Conservation (phyloP, 2,113 vertebrate species). For the Pachycephala philippinensis region DNA sequence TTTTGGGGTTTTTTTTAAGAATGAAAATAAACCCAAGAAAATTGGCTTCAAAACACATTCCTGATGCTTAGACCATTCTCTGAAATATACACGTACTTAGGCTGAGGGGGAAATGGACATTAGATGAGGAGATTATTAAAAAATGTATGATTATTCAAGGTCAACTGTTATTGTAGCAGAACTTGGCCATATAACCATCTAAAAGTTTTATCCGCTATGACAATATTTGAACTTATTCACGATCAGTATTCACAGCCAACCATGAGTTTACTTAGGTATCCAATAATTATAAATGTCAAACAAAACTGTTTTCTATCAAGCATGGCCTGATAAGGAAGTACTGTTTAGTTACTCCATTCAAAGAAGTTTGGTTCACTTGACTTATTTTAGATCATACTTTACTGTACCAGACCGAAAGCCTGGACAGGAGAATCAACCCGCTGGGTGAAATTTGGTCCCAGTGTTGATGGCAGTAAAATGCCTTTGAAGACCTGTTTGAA, state of each 20-base stretch:
- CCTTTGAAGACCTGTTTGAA: neutral
- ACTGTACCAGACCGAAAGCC: neutral
- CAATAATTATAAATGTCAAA: neutral
- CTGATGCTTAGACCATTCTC: neutral
- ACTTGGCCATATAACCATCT: neutral
- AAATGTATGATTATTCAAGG: neutral
- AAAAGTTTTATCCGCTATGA: neutral
- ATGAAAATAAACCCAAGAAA: neutral
- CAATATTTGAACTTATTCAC: neutral
- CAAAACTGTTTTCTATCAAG: neutral
- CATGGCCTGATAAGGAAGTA: neutral
- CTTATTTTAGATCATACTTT: neutral
- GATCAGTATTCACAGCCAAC: neutral
- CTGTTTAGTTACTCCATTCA: neutral
- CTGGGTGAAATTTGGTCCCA: neutral
- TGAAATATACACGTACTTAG: neutral
- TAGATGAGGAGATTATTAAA: slow-evolving; percentile 5
- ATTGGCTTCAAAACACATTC: slow-evolving; percentile 6
- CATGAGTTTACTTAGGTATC: neutral
- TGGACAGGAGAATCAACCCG: neutral
- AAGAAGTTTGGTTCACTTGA: neutral
- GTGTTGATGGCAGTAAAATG: fast-evolving
- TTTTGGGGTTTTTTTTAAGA: neutral
- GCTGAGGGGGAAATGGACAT: neutral
- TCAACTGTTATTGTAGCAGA: neutral